Conservation (phyloP, 2,797 vertebrate genomes). For the Sebastes variabilis region DNA sequence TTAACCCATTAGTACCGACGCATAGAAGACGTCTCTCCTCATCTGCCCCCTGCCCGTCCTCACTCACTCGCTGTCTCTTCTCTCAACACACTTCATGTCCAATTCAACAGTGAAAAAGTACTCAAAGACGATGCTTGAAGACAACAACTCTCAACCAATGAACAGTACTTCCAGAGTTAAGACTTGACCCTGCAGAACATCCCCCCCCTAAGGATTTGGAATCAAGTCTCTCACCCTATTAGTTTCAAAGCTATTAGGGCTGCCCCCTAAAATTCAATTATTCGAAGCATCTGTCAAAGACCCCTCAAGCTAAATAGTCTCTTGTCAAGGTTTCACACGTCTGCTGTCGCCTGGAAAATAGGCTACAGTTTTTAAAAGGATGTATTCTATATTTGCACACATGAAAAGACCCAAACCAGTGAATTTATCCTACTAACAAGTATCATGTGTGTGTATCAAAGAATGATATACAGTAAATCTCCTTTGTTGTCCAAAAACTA, state of each 20-base stretch:
- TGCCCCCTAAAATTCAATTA: constrained; percentile 58
- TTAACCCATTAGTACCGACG: constrained; percentile 28
- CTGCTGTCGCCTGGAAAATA: constrained; percentile 29
- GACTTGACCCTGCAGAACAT: background rate
- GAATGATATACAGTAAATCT: background rate
- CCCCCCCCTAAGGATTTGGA: background rate
- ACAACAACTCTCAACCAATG: background rate
- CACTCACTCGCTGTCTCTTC: background rate
- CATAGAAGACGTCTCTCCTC: background rate
- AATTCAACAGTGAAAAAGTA: background rate
- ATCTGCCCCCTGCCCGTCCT: background rate
- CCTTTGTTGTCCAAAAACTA: background rate
- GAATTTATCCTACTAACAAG: background rate
- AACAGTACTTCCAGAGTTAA: background rate
- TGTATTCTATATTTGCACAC: background rate
- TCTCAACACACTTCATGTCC: background rate
- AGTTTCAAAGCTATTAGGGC: constrained; percentile 41
- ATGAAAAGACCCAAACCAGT: background rate
- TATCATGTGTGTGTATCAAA: background rate
- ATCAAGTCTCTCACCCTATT: constrained; percentile 43
- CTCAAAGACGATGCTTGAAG: background rate
- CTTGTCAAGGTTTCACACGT: constrained; percentile 26
- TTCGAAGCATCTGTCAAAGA: constrained; percentile 47
- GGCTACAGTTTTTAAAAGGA: background rate
- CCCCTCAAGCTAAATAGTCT: constrained; percentile 46